These are phyloP conservation scores for Pelvicachromis taeniatus DNA, from an alignment of 2,113 vertebrate genomes.

Conservation along the genomic window DNA sequence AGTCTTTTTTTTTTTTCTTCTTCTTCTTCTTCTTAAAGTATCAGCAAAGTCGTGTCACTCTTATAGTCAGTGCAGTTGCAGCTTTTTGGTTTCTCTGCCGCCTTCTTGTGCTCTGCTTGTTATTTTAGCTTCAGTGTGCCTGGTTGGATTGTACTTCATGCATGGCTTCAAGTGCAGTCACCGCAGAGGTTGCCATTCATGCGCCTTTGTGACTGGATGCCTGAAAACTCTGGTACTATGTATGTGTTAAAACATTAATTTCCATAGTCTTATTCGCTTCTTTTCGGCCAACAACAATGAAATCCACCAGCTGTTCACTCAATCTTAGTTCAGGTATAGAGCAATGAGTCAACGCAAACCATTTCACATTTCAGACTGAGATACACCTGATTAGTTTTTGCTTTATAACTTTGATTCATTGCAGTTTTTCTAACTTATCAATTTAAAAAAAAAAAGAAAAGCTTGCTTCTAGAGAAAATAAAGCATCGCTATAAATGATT, in stretches of 20 bases:
- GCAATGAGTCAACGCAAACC: not conserved
- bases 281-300: not conserved
- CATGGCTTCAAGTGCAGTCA: constrained; percentile 6
- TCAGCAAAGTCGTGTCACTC: not conserved
- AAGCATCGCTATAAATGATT: not conserved
- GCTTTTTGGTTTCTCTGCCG: not conserved
- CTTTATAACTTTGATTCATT: not conserved
- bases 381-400: not conserved
- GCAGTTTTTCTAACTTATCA: not conserved
- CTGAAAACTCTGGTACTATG: not conserved
- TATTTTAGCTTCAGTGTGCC: not conserved
- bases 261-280: not conserved
- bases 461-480: not conserved
- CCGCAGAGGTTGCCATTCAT: constrained; percentile 20
- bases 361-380: not conserved
- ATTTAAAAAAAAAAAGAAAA: not conserved
- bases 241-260: not conserved
- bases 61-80: not conserved
- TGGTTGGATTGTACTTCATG: constrained; percentile 10
- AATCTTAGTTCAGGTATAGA: not conserved
- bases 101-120: not conserved
- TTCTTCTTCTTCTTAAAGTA: not conserved
- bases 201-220: not conserved
- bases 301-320: not conserved
- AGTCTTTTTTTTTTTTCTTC: not conserved